These are phyloP conservation scores for Epinephelus awoara DNA, from an alignment of 2,797 vertebrate species.

Conservation along the genomic window DNA sequence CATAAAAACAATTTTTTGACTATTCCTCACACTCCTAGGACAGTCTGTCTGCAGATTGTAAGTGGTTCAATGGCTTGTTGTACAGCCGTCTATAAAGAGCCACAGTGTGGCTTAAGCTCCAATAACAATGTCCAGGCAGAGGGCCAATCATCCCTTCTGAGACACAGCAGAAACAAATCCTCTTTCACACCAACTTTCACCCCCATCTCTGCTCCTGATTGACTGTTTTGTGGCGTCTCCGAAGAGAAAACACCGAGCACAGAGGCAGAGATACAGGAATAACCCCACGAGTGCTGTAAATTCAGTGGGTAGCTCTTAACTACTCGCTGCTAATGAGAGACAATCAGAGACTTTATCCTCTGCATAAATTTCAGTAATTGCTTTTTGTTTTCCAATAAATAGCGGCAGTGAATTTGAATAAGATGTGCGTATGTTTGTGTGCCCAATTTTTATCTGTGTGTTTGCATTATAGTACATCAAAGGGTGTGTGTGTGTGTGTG, in stretches of 20 bases:
- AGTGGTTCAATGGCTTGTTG: constrained; percentile 44
- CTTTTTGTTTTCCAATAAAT: constrained; percentile 77
- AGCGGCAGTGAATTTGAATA: constrained; percentile 62
- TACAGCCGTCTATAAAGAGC: constrained; percentile 50
- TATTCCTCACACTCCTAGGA: constrained; percentile 6
- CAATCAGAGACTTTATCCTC: constrained; percentile 74
- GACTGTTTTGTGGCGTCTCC: constrained; percentile 53
- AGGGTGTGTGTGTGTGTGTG: neutral
- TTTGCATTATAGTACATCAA: constrained; percentile 14
- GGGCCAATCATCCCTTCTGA: constrained; percentile 69
- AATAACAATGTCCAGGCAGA: constrained; percentile 66
- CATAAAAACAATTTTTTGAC: constrained; percentile 13
- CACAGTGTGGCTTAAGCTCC: constrained; percentile 49
- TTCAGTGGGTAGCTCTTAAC: constrained; percentile 67
- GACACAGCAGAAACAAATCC: constrained; percentile 70
- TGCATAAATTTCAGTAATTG: constrained; percentile 82
- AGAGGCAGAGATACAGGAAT: constrained; percentile 45
- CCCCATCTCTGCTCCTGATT: constrained; percentile 56
- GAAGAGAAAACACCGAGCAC: constrained; percentile 44
- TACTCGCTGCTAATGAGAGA: constrained; percentile 76
- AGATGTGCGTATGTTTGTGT: constrained; percentile 28
- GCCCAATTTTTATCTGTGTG: constrained; percentile 5
- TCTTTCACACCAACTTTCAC: constrained; percentile 60
- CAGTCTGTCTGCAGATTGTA: constrained; percentile 36
- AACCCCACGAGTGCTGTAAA: constrained; percentile 53